These are phyloP conservation scores for Virgularia gustaviana DNA, from an alignment of 92 coral and sea anemone genomes.

Conservation along the genomic window DNA sequence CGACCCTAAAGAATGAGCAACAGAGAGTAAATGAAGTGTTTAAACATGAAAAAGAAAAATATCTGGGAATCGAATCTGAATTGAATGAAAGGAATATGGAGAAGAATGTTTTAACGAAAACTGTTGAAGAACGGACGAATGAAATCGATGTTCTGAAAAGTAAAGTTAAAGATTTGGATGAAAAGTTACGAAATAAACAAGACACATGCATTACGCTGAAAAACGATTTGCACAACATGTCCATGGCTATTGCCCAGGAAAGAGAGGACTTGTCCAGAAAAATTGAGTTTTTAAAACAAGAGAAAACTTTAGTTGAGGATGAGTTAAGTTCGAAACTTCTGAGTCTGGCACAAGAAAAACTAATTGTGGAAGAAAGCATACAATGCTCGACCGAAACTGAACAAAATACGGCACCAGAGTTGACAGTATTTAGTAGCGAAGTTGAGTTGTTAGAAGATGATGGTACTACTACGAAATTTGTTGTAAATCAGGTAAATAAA, in stretches of 20 bases:
- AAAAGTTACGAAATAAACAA: neutral
- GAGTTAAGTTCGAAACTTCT: too few species aligned
- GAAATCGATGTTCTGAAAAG: neutral
- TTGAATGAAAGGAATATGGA: neutral
- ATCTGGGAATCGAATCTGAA: neutral
- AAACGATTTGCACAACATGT: neutral
- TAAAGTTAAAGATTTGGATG: neutral
- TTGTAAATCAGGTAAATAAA: neutral
- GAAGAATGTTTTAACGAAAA: neutral
- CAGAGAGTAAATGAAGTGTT: too few species aligned
- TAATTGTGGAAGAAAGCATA: conserved; percentile 58
- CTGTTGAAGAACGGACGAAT: neutral
- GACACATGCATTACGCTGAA: neutral
- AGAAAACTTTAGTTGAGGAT: too few species aligned
- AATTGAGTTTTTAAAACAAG: too few species aligned
- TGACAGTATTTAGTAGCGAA: too few species aligned
- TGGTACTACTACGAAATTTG: too few species aligned
- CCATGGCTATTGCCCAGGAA: neutral
- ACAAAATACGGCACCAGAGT: too few species aligned
- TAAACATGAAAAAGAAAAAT: too few species aligned
- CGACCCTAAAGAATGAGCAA: neutral
- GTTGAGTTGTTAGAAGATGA: too few species aligned
- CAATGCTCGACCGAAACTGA: neutral
- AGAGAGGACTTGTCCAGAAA: neutral
- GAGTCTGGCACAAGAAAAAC: too few species aligned